phyloP scores from a whole-genome alignment of 2,797 vertebrate genomes.

The Mastacembelus armatus region DNA sequence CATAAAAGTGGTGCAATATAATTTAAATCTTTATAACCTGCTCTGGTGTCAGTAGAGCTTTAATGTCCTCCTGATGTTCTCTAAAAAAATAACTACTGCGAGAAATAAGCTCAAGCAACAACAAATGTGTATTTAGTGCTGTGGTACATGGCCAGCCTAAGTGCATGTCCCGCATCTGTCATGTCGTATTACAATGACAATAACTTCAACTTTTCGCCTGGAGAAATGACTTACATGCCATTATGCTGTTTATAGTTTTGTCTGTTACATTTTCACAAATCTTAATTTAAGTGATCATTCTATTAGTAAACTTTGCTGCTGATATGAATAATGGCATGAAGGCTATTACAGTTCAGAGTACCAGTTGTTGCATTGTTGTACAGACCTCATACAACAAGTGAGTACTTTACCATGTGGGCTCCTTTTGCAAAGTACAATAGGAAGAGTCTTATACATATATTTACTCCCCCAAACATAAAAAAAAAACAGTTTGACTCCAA shows the following conservation, averaged over 20 bases:
- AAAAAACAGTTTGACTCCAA: too few species aligned
- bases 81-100: conserved; percentile 3
- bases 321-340: too few species aligned
- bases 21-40: conserved; percentile 57
- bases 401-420: background rate
- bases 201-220: background rate
- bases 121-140: conserved; percentile 8
- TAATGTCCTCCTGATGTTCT: conserved; percentile 47
- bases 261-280: background rate
- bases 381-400: background rate
- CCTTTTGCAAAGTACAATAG: background rate
- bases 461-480: too few species aligned
- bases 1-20: conserved; percentile 62
- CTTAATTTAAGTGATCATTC: background rate
- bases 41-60: conserved; percentile 24
- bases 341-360: too few species aligned
- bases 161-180: background rate
- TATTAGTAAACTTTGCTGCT: background rate
- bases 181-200: background rate
- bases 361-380: background rate
- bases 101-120: conserved; percentile 5
- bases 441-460: background rate
- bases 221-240: background rate
- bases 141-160: background rate
- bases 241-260: background rate